Percentiles rank a stretch among this genome's conserved stretches.
phyloP scores from a whole-genome alignment of 1,140 invertebrate genomes.

The Brachionus rotundiformis region DNA sequence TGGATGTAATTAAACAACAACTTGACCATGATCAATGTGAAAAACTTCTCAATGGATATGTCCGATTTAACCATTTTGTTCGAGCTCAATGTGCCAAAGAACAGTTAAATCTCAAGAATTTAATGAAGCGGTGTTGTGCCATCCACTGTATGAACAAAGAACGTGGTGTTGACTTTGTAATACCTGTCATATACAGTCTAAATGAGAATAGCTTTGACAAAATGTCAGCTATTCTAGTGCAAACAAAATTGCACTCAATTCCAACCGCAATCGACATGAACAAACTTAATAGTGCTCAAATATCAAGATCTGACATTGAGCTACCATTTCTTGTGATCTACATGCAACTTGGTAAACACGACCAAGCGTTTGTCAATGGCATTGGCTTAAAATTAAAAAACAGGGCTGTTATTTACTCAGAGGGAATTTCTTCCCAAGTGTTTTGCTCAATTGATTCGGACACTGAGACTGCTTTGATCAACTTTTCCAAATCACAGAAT shows the following conservation, averaged over 20 bases:
- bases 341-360: neutral
- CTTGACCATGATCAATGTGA: neutral
- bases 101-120: neutral
- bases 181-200: conserved; percentile 22
- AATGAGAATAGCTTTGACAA: neutral
- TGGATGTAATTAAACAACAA: neutral
- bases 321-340: neutral
- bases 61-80: conserved; percentile 25
- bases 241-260: neutral
- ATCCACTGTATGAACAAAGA: neutral
- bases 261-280: neutral
- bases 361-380: too few species aligned
- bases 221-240: neutral
- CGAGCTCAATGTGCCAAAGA: neutral
- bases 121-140: neutral
- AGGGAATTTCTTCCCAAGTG: too few species aligned
- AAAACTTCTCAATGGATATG: neutral
- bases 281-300: neutral
- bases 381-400: too few species aligned
- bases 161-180: neutral
- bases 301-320: neutral
- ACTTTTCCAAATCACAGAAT: too few species aligned
- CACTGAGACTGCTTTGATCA: too few species aligned
- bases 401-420: too few species aligned
- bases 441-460: too few species aligned